Base-by-base conservation (phyloP, 2,797 vertebrate species). In the Arrhamphus sclerolepis region DNA sequence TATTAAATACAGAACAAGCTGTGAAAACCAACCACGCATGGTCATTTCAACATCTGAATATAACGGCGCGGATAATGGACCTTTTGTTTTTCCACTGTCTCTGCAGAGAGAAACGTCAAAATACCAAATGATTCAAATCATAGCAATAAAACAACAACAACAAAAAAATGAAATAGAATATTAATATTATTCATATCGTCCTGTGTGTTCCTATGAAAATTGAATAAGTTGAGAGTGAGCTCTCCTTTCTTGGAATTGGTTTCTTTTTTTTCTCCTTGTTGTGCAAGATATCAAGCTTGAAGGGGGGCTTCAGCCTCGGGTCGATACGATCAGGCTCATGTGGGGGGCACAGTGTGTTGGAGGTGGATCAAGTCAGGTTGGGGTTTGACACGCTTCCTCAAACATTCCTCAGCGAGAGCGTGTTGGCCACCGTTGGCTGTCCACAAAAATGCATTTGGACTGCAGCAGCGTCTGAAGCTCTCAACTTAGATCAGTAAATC, bases 361-460 rank as follows among this genome's bases (percentile, higher is more conserved):
- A 75, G 63, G 44, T 48, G 50, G 66, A 66, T 81, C 34, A 39
- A 51, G 47, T 59, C 64, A 64, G 67, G 72, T 52, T 31, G 60
- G 50, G 52, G 62, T 61, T 51, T 38, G 31, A 31, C 29, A 31
- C 29, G 50, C 5, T 28, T 72, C 19, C 34, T 34, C 44, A 71
- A 62, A 71, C 67, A 77, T 66, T 80, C 57, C 66, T 68, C 47
- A 67, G 72, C 64, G 47, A 11, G 40, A 64, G 66, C 31, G 53
- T 61, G 56, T 49, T 52, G 6, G 57, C 72, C 52, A 47, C 62
- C 57, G 11, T 69, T 62, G 63, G 51, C 57, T 62, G 28, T 39
- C 53, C 66, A 56, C 55, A 83, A 62, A 80, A 50, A 59, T 74
- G 57, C 24, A 26, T 19, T 58, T 56, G 34, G 26, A 28, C 63